Evolutionary conservation across 2,113 vertebrate species (phyloP), one percentile per base, ranked within the genome.

Genomic region (Catagonus wagneri): DNA sequence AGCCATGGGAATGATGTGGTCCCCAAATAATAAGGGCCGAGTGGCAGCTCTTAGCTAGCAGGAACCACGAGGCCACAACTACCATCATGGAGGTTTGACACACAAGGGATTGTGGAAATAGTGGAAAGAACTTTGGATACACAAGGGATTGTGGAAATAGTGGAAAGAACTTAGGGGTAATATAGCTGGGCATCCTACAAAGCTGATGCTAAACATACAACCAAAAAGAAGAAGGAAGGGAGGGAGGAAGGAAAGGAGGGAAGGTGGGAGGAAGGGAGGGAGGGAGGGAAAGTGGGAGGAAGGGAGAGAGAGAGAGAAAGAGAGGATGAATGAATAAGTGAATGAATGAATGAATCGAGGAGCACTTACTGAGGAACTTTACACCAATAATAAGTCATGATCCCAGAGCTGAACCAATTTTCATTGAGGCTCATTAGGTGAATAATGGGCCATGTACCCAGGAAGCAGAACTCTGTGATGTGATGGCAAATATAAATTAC

Each of bases 231-330:
- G 44, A 44, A 44, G 44, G 44, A 89, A 81, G 2, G 32, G 15
- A 27, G 23, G 29, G 16, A 71, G 27, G 29, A 66, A 63, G 27
- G 27, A 15, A 65, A 34, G 44, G 7, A 50, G 56, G 16, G 13
- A 36, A 15, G 34, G 52, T 25, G 20, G 15, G 15, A 10, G 3
- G 15, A 5, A 17, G 9, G n/a, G 6, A 0, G 19, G 29, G 7
- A 0, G 23, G 32, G 6, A 2, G 86, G 16, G 13, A 36, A 15
- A 25, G 52, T 25, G 20, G 15, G 15, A 10, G 3, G 15, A 5
- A 17, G 9, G n/a, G 6, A 0, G n/a, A n/a, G 19, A 44, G 7
- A 0, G 23, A 39, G 6, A 2, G 86, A 52, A 19, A 17, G 69
- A 25, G 29, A 16, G 19, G 11, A 50, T 2, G 61, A 68, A 29